phyloP scores from a whole-genome alignment of 2,888 invertebrate species.

The Chromoteleia sp. region DNA sequence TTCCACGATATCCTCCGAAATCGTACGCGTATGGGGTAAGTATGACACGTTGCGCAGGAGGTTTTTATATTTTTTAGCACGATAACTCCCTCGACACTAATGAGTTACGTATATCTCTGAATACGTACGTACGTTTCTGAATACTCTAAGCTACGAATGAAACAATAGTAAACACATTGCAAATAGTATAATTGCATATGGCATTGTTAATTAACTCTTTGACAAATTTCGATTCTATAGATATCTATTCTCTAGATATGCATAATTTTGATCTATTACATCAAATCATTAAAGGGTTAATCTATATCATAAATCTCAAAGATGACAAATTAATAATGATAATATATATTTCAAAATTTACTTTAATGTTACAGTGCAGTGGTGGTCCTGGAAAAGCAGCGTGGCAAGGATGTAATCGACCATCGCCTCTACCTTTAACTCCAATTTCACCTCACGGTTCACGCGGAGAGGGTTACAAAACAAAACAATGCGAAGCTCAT shows the following conservation, averaged over 20 bases:
- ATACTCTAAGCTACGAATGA: too few species aligned
- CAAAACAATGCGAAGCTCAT: constrained; percentile 88
- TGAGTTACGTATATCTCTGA: too few species aligned
- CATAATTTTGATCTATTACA: neutral
- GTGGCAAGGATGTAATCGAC: constrained; percentile 87
- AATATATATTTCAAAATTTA: constrained; percentile 17
- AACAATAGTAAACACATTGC: too few species aligned
- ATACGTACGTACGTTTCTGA: too few species aligned
- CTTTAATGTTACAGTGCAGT: constrained; percentile 87
- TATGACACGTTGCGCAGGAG: constrained; percentile 70
- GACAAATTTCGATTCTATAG: too few species aligned
- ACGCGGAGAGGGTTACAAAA: constrained; percentile 85
- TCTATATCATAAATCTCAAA: neutral
- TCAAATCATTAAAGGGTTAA: neutral
- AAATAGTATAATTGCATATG: too few species aligned
- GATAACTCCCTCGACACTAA: neutral
- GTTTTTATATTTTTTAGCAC: constrained; percentile 29
- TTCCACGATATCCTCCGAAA: constrained; percentile 94
- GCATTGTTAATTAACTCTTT: too few species aligned
- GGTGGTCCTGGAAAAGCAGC: constrained; percentile 89
- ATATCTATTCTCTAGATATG: too few species aligned
- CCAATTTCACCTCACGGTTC: constrained; percentile 80
- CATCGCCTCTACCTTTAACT: constrained; percentile 80
- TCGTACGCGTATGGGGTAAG: constrained; percentile 85
- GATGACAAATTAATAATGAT: neutral